Evolutionary conservation across 2,888 invertebrate species (phyloP).

Genomic region (Melieria omissa): DNA sequence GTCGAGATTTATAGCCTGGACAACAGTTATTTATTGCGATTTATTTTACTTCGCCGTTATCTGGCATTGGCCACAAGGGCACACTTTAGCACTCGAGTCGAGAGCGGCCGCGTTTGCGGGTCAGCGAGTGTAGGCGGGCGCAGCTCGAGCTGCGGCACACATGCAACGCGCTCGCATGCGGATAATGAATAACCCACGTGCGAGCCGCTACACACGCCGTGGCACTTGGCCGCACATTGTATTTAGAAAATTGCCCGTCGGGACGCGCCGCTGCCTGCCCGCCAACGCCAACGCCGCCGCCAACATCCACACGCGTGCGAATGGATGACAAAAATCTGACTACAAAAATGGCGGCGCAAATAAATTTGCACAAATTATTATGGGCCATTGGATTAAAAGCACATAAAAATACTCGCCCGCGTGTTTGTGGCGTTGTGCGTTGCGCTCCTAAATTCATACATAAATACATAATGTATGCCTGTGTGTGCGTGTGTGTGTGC

Average conservation of each 20-base stretch:
- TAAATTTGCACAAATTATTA: constrained; percentile 61
- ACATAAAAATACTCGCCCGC: constrained; percentile 20
- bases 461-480: neutral
- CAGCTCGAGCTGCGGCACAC: no score
- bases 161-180: no score
- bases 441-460: no score
- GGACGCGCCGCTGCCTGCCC: neutral
- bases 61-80: constrained; percentile 39
- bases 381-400: constrained; percentile 55
- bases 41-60: constrained; percentile 56
- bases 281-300: constrained; percentile 33
- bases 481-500: neutral
- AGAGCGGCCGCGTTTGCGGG: no score
- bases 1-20: constrained; percentile 58
- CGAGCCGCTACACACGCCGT: no score
- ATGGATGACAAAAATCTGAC: no score
- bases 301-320: neutral
- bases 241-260: no score
- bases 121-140: no score
- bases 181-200: no score
- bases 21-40: constrained; percentile 58
- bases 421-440: no score
- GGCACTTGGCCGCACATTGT: no score
- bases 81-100: no score
- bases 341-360: constrained; percentile 43